Evolutionary conservation across 2,113 vertebrate genomes (phyloP).

Genomic region (Corapipo altera): DNA sequence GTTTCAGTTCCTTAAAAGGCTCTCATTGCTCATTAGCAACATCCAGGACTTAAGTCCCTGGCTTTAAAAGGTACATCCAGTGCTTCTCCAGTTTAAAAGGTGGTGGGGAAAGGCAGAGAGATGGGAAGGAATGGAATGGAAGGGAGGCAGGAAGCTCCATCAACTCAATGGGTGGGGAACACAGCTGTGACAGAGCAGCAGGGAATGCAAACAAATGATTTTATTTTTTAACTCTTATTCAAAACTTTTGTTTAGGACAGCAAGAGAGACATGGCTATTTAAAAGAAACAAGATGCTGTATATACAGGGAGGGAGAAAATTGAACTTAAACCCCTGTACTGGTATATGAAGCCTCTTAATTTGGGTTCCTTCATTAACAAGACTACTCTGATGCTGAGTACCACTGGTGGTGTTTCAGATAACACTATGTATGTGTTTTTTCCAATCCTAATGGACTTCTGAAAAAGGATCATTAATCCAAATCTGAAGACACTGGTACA

Average conservation of each 20-base stretch:
- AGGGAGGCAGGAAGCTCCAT: neutral
- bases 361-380: neutral
- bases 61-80: neutral
- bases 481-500: neutral
- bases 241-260: neutral
- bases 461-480: neutral
- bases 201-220: neutral
- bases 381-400: neutral
- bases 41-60: neutral
- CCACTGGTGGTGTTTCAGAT: neutral
- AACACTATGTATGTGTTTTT: rapidly evolving
- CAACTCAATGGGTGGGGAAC: neutral
- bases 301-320: neutral
- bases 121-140: neutral
- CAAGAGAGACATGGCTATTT: neutral
- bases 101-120: neutral
- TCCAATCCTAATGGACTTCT: neutral
- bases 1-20: neutral
- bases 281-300: neutral
- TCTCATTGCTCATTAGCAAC: neutral
- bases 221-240: neutral
- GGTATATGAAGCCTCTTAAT: neutral
- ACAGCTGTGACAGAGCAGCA: neutral
- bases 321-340: neutral
- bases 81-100: neutral